These are phyloP conservation scores for Poeciliopsis turneri DNA, from an alignment of 2,797 vertebrate species.

Conservation along the genomic window DNA sequence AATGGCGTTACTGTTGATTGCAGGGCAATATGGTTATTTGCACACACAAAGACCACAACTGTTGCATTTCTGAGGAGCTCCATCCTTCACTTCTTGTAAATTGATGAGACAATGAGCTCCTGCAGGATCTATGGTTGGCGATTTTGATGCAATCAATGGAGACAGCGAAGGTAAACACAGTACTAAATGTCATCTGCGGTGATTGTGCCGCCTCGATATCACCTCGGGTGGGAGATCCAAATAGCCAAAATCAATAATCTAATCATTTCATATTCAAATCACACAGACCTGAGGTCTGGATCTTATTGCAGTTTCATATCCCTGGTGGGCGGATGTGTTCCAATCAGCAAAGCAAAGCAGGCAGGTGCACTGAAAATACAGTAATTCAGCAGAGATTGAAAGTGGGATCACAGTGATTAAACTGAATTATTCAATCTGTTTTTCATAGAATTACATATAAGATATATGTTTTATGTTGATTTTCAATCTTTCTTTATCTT, in stretches of 20 bases:
- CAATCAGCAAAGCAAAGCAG: slow-evolving; percentile 65
- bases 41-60: slow-evolving; percentile 44
- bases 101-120: slow-evolving; percentile 62
- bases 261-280: slow-evolving; percentile 83
- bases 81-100: slow-evolving; percentile 65
- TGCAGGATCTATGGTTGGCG: slow-evolving; percentile 59
- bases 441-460: not conserved
- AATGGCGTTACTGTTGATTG: slow-evolving; percentile 51
- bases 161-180: slow-evolving; percentile 78
- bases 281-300: slow-evolving; percentile 62
- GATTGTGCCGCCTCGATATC: slow-evolving; percentile 73
- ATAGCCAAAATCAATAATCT: slow-evolving; percentile 79
- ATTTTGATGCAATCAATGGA: slow-evolving; percentile 76
- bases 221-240: slow-evolving; percentile 64
- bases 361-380: slow-evolving; percentile 57
- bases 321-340: slow-evolving; percentile 65
- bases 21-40: slow-evolving; percentile 50
- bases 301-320: slow-evolving; percentile 77
- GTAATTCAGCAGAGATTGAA: slow-evolving; percentile 47
- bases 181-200: slow-evolving; percentile 77
- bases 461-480: not conserved
- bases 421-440: slow-evolving; percentile 23
- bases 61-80: slow-evolving; percentile 74
- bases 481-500: not conserved
- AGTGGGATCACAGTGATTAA: slow-evolving; percentile 27